phyloP scores from a whole-genome alignment of 2,888 invertebrate genomes.

The Drosophila helvetica region DNA sequence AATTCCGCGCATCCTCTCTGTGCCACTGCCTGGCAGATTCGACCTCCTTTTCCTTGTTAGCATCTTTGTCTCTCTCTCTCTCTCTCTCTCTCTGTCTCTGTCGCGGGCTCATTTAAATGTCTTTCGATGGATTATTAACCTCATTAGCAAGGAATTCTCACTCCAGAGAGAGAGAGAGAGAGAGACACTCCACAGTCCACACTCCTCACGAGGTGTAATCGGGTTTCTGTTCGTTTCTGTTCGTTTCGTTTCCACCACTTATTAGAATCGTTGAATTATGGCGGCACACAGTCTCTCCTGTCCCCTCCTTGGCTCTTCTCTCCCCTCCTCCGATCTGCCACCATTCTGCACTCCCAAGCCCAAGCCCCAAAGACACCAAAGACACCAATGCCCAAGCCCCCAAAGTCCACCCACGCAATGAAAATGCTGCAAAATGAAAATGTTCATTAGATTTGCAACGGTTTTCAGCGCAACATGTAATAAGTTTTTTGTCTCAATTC shows the following conservation, averaged over 20 bases:
- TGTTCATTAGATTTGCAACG: constrained; percentile 77
- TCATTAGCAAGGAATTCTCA: constrained; percentile 67
- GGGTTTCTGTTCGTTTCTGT: constrained; percentile 43
- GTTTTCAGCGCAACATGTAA: constrained; percentile 72
- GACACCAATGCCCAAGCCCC: constrained; percentile 1
- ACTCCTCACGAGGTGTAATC: constrained; percentile 18
- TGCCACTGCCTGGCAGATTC: too few species aligned
- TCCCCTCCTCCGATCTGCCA: too few species aligned
- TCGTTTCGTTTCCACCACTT: constrained; percentile 56
- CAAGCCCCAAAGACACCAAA: constrained; percentile 15
- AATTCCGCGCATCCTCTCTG: constrained; percentile 10
- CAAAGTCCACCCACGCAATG: constrained; percentile 61
- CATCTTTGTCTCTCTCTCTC: constrained; percentile 18
- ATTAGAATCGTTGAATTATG: constrained; percentile 76
- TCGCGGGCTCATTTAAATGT: constrained; percentile 21
- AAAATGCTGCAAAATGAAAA: constrained; percentile 64
- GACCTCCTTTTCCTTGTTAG: constrained; percentile 31
- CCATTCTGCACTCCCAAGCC: constrained; percentile 25
- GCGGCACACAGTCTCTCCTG: constrained; percentile 53
- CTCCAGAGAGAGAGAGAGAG: constrained; percentile 34
- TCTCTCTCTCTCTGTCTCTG: neutral
- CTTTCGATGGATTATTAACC: constrained; percentile 36
- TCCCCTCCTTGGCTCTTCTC: too few species aligned
- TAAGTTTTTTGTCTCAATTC: constrained; percentile 60
- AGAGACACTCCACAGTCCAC: neutral